Conservation (phyloP, 1,140 invertebrate genomes). For the Brachionus angularis region DNA sequence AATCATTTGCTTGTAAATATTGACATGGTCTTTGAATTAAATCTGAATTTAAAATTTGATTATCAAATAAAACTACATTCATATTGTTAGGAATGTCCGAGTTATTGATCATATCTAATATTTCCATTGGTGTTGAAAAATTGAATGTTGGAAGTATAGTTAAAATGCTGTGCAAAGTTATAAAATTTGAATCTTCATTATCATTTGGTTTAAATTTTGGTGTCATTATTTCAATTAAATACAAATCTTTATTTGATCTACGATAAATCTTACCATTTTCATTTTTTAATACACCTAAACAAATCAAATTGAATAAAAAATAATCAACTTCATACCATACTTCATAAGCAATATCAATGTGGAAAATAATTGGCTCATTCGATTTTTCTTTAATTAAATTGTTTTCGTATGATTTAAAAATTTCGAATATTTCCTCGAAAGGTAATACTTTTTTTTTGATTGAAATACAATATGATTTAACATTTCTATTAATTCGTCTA, state of each 20-base stretch:
- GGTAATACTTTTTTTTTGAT: slow-evolving; percentile 18
- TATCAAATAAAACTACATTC: slow-evolving; percentile 48
- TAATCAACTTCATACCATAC: slow-evolving; percentile 32
- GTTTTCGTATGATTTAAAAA: slow-evolving; percentile 40
- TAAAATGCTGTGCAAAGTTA: slow-evolving; percentile 45
- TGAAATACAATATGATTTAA: neutral
- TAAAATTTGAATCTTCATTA: slow-evolving; percentile 1
- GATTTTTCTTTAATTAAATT: slow-evolving; percentile 39
- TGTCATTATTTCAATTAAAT: slow-evolving; percentile 44
- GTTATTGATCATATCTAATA: neutral
- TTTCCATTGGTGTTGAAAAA: neutral
- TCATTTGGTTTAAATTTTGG: slow-evolving; percentile 39
- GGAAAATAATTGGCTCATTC: neutral
- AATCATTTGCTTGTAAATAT: slow-evolving; percentile 46
- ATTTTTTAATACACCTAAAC: neutral
- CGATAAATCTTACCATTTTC: slow-evolving; percentile 24
- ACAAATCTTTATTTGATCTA: neutral
- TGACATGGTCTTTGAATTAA: slow-evolving; percentile 51
- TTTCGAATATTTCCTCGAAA: slow-evolving; percentile 1
- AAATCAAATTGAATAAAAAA: slow-evolving; percentile 30
- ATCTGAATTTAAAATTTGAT: slow-evolving; percentile 48
- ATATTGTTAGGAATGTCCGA: neutral
- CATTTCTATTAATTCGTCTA: neutral
- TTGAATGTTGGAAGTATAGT: neutral
- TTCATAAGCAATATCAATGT: slow-evolving; percentile 41